Evolutionary conservation across 1,140 invertebrate genomes (phyloP), one percentile per base, ranked within the genome.

Genomic region (Drosophila azteca): DNA sequence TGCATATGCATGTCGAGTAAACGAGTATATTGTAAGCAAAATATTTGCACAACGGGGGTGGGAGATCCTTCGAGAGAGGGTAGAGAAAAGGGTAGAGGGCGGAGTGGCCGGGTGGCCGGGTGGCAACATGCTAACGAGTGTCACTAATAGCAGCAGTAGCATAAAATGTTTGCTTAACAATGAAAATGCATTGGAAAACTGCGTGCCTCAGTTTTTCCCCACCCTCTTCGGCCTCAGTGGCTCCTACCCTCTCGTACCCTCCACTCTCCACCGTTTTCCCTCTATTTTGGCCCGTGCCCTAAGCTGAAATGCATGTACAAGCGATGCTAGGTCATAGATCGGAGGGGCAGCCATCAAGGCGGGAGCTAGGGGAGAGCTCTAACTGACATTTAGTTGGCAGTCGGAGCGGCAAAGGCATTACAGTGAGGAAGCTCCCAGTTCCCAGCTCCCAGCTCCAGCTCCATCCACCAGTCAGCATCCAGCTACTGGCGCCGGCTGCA

Each of bases 151-250:
- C 72, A 77, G 73, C 48, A 69, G 69, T 73, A 74, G 64, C 74
- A 77, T 77, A 77, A 77, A 77, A 77, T 77, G 74, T 77, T 77
- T 76, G 74, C 73, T 76, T 77, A 77, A 77, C 74, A 77, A 77
- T 77, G 74, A 77, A 77, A 77, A 77, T 77, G 74, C 74, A 77
- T 77, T 62, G 74, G 74, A 77, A 77, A 76, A 76, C 64, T 77
- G 74, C 73, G 74, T 77, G 74, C 72, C 53, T 61, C 67, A 72
- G 67, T 72, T 62, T 63, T 39, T 44, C 20, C 39, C 22, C 35
- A 13, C 8, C 50, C 15, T 24, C 17, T 29, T 24, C 17, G 20
- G 39, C 22, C n/a, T 15, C 3, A 6, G 11, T 15, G 6, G 3
- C 15, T 11, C 7, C 45, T 3, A 5, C 8, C 26, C 29, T 22